Evolutionary conservation across 2,888 invertebrate genomes (phyloP), one percentile per base, ranked within the genome.

Genomic region (Drosophila melanosoma): DNA sequence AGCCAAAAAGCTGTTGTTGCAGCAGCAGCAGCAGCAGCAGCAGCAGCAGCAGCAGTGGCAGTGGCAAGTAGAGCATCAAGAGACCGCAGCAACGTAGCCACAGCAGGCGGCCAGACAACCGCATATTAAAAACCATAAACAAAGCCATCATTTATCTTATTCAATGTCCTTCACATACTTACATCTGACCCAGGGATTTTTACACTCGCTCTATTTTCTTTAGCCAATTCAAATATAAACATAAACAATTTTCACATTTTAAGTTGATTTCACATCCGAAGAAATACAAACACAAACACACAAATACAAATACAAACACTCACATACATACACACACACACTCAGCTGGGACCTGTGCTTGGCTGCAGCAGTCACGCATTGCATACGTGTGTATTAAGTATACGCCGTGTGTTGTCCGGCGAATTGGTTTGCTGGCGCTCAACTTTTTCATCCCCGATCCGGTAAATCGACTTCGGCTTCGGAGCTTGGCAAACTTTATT

Each of bases 221-320:
- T 67, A 15, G 73, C 58, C 62, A n/a, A 11, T 57, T 73, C 56
- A 74, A 82, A 77, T 74, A 86, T 86, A 86, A 87, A 90, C 87
- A 86, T 86, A 88, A 87, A 86, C 90, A 90, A 87, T 87, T 87
- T 87, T 76, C 90, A 90, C 90, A 90, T 87, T 90, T 88, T 75
- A 86, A 83, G 80, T 82, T 90, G 78, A 73, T 81, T 83, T 81
- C 33, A 51, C 53, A 38, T 57, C 29, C 35, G 23, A 36, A 54
- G 20, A 56, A 20, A 49, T 23, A 51, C 36, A 8, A 36, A 33
- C 20, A 48, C 77, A 53, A 83, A 86, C 6, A 35, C 20, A n/a
- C n/a, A 36, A 23, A 49, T 10, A 23, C 32, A 32, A 1, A 32
- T 7, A 32, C 8, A 32, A 3, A n/a, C n/a, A n/a, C n/a, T n/a